phyloP scores from a whole-genome alignment of 2,113 vertebrate genomes.

The Mobula hypostoma region DNA sequence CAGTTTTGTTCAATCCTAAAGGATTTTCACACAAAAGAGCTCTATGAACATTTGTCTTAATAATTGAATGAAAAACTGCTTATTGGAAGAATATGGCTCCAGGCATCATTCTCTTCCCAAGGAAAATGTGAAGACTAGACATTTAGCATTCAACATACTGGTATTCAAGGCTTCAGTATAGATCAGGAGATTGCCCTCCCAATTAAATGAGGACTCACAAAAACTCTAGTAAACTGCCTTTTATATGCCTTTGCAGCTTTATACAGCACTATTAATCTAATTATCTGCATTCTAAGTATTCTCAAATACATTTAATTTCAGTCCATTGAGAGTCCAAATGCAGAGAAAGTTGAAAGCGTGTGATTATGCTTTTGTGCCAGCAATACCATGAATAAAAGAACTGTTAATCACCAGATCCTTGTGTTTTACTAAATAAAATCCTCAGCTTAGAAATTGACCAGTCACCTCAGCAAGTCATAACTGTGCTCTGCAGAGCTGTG shows the following conservation, averaged over 20 bases:
- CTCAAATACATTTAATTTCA: not conserved
- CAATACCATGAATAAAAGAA: not conserved
- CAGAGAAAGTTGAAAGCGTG: not conserved
- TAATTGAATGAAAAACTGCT: conserved; percentile 28
- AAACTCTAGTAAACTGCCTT: not conserved
- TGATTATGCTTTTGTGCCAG: not conserved
- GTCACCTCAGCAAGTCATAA: not conserved
- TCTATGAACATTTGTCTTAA: conserved; percentile 8
- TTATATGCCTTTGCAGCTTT: not conserved
- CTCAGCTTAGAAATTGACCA: not conserved
- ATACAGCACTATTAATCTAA: not conserved
- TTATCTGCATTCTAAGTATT: not conserved
- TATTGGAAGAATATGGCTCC: not conserved
- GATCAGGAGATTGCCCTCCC: not conserved
- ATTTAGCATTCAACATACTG: not conserved
- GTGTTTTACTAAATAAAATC: not conserved
- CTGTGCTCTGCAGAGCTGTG: not conserved
- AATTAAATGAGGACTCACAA: not conserved
- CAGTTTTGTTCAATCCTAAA: not conserved
- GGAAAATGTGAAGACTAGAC: conserved; percentile 2
- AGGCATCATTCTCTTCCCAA: conserved; percentile 2
- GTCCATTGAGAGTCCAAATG: not conserved
- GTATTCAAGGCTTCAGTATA: not conserved
- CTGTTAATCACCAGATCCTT: not conserved
- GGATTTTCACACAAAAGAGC: conserved; percentile 15